A percentile compares a stretch with the other conserved stretches of the same genome.
Evolutionary conservation across 2,113 vertebrate species (phyloP).

Genomic region (Myotis brandtii): DNA sequence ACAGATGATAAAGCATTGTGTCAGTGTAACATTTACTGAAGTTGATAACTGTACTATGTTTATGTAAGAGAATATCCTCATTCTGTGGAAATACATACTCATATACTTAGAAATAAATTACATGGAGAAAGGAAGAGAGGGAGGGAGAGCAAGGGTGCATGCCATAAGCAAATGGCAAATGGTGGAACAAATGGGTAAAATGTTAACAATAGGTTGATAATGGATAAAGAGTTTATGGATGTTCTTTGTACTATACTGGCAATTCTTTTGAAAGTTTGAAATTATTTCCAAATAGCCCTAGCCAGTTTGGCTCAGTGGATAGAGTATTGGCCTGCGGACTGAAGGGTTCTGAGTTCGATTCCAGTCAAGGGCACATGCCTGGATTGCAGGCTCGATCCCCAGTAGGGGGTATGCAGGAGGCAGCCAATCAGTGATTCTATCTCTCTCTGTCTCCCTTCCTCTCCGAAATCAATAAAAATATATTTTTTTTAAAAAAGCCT

Average conservation of each 20-base stretch:
- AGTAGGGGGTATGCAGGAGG: too few relatives aligned
- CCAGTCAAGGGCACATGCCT: too few relatives aligned
- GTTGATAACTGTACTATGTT: neutral
- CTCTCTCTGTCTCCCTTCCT: too few relatives aligned
- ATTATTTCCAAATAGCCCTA: conserved; percentile 12
- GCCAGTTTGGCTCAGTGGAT: too few relatives aligned
- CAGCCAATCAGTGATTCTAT: too few relatives aligned
- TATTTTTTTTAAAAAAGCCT: neutral
- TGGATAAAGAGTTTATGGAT: neutral
- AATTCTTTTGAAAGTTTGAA: neutral
- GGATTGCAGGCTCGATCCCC: too few relatives aligned
- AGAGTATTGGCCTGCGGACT: too few relatives aligned
- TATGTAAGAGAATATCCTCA: neutral
- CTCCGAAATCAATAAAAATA: neutral
- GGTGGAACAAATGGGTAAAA: neutral
- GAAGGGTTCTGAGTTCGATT: too few relatives aligned
- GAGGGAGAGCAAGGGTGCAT: neutral
- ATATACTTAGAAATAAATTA: neutral
- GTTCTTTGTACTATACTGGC: neutral
- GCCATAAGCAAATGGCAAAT: neutral
- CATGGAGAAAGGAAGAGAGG: neutral
- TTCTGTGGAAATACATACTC: neutral
- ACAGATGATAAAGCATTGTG: neutral
- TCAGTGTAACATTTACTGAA: neutral
- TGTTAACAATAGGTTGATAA: neutral